Base-by-base conservation (phyloP, 2,113 vertebrate genomes). In the Erythrolamprus reginae region DNA sequence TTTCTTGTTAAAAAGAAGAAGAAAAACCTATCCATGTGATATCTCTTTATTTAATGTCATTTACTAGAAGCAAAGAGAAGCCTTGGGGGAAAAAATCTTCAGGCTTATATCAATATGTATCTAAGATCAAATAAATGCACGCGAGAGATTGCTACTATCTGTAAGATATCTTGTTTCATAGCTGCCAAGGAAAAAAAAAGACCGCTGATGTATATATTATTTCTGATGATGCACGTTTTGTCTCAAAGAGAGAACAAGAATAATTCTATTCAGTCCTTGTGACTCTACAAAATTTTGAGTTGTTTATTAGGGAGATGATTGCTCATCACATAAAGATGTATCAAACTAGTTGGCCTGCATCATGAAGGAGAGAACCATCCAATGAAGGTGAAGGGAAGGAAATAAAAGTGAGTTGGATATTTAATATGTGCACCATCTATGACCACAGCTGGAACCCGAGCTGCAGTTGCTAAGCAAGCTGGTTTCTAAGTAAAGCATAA, bases 71-170 rank as follows among this genome's bases (percentile, higher is more conserved):
- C 92, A 82, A 90, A 92, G 90, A 19, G 10, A 88, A 82, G 51
- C 17, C 61, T 94, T 93, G 92, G 86, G 83, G 90, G 92, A 88
- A 86, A 92, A 93, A 92, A 87, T 88, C 92, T 93, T 51, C 82
- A 94, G 88, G 84, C 87, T 92, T 92, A 93, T n/a, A 92, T 61
- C 93, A 94, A 88, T 93, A 86, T 89, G 61, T 87, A 93, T 89
- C 92, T 94, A 93, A 93, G 88, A 93, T 93, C 82, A 93, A 90
- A 90, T 91, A 92, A 92, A 91, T 50, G 88, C 86, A 91, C 84
- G 82, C 21, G 84, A n/a, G 89, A 82, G 65, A 93, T 93, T 94
- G 88, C 83, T 92, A 92, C 86, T 82, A 86, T 91, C 93, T 94
- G 90, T 91, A 92, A 94, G 92, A 93, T 24, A 87, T 77, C 13